Evolutionary conservation across 2,797 vertebrate species (phyloP).

Genomic region (Megaceryle alcyon): DNA sequence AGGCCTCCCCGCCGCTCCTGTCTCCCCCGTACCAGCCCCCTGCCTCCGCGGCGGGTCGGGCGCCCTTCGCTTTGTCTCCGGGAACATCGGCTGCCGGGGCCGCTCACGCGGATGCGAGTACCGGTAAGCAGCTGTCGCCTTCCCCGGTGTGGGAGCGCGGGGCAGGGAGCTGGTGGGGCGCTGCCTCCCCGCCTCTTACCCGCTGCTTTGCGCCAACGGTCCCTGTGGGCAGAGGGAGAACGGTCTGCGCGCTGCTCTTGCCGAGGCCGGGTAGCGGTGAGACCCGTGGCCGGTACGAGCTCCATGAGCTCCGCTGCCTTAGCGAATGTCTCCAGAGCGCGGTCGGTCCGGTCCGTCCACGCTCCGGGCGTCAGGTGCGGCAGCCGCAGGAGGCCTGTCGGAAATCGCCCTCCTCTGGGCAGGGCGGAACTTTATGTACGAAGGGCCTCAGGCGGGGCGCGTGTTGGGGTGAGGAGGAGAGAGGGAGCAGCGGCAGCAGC

Average conservation of each 20-base stretch:
- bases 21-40: no score
- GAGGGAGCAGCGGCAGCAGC: neutral
- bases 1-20: neutral
- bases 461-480: neutral
- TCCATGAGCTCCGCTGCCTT: neutral
- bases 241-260: neutral
- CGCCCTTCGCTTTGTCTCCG: neutral
- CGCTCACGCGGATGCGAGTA: neutral
- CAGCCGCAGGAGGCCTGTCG: neutral
- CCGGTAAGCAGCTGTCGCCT: slow-evolving; percentile 3
- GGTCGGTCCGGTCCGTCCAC: neutral
- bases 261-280: neutral
- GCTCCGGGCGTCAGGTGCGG: neutral
- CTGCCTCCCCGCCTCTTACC: neutral
- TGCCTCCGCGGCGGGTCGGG: neutral
- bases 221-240: neutral
- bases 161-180: neutral
- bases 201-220: neutral
- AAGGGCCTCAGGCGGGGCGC: neutral
- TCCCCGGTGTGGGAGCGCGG: neutral
- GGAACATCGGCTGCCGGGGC: neutral
- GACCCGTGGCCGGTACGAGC: neutral
- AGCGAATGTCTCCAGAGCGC: neutral
- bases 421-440: neutral
- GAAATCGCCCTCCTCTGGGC: neutral